Evolutionary conservation across 1,140 invertebrate genomes (phyloP).

Genomic region (Drosophila willistoni): DNA sequence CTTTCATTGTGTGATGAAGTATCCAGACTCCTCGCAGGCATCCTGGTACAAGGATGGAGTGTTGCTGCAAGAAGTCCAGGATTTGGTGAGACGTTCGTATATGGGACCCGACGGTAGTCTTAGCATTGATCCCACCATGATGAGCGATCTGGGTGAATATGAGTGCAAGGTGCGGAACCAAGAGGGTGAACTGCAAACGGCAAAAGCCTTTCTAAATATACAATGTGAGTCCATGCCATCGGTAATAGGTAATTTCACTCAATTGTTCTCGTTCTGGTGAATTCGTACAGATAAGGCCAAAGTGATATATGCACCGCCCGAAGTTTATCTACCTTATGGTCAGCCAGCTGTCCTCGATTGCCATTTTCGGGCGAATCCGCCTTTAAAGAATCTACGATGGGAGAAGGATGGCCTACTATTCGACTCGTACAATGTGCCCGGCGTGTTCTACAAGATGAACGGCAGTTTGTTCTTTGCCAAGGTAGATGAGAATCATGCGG

Average conservation of each 20-base stretch:
- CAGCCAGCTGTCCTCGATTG: conserved; percentile 95
- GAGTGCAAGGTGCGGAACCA: conserved; percentile 93
- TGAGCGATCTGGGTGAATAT: conserved; percentile 94
- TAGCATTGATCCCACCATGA: conserved; percentile 88
- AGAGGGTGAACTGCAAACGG: conserved; percentile 91
- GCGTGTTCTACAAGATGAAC: conserved; percentile 93
- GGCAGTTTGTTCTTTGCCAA: conserved; percentile 93
- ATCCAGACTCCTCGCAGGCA: conserved; percentile 85
- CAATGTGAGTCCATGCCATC: conserved; percentile 89
- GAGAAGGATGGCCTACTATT: conserved; percentile 96
- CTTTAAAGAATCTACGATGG: conserved; percentile 96
- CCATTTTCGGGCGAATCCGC: conserved; percentile 96
- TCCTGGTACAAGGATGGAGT: conserved; percentile 89
- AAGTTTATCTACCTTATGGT: conserved; percentile 94
- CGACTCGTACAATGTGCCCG: conserved; percentile 94
- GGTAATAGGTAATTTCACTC: not conserved
- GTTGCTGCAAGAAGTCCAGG: conserved; percentile 86
- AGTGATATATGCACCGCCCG: conserved; percentile 93
- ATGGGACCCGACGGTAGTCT: conserved; percentile 89
- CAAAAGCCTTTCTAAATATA: conserved; percentile 95
- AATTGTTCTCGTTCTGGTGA: conserved; percentile 54
- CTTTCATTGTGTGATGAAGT: conserved; percentile 92
- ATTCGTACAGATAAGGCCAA: conserved; percentile 92
- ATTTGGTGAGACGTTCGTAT: conserved; percentile 86
- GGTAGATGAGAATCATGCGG: conserved; percentile 90